Percentiles rank a stretch among this genome's conserved stretches.
phyloP scores from a whole-genome alignment of 1,140 invertebrate species.

The Trichonephila clavipes region DNA sequence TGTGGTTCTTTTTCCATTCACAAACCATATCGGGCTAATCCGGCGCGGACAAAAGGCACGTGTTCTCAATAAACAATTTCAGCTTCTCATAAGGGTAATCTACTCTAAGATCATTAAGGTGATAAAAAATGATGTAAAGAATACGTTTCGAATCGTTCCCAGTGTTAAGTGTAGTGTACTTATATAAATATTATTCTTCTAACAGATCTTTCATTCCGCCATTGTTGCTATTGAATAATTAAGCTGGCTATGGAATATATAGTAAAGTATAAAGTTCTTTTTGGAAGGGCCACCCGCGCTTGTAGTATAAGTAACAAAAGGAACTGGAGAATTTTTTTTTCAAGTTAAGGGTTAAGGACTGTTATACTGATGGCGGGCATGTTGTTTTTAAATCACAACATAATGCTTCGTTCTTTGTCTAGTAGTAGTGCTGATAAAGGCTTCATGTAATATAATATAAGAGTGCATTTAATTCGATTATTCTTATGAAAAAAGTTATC shows the following conservation, averaged over 20 bases:
- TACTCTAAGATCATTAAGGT: neutral
- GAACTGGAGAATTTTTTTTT: neutral
- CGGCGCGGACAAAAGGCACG: neutral
- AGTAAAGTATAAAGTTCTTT: neutral
- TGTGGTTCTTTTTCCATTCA: conserved; percentile 18
- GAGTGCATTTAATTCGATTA: no score
- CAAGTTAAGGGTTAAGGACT: no score
- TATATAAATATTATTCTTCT: conserved; percentile 10
- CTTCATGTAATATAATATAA: no score
- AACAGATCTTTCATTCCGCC: neutral
- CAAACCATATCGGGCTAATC: neutral
- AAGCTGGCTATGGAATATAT: neutral
- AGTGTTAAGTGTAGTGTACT: neutral
- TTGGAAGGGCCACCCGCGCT: neutral
- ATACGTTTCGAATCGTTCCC: neutral
- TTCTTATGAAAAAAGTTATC: no score
- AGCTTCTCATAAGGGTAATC: neutral
- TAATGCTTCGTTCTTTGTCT: no score
- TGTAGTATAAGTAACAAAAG: neutral
- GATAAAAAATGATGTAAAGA: neutral
- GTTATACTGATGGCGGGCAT: neutral
- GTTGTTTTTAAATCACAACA: neutral
- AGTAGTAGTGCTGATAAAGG: no score
- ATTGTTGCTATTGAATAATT: neutral
- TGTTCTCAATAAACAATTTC: neutral